A percentile compares a stretch with the other conserved stretches of the same genome.
Evolutionary conservation across 2,797 vertebrate species (phyloP).

Genomic region (Microctenopoma stevenorrisi): DNA sequence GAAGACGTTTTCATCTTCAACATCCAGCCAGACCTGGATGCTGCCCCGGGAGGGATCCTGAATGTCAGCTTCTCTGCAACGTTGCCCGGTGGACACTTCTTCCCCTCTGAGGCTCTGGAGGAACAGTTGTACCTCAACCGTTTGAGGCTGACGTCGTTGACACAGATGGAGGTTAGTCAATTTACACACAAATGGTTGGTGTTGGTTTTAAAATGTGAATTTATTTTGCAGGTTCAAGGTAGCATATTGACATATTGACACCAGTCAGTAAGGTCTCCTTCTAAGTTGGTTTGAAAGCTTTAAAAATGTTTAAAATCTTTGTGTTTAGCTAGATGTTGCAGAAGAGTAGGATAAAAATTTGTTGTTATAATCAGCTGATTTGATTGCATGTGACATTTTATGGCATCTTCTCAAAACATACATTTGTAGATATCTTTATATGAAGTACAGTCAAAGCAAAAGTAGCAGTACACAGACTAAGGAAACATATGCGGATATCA

Average conservation of each 20-base stretch:
- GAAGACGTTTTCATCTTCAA: conserved; percentile 98
- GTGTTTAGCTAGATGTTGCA: no score
- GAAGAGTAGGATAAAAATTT: no score
- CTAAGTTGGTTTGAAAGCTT: no score
- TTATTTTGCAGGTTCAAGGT: not conserved
- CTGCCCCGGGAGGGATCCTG: conserved; percentile 87
- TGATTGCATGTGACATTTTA: no score
- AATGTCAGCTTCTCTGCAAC: conserved; percentile 96
- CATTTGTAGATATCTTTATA: not conserved
- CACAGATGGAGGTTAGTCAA: conserved; percentile 89
- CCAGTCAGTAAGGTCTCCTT: no score
- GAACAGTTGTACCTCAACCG: conserved; percentile 98
- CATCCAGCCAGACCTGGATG: conserved; percentile 95
- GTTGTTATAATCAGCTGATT: no score
- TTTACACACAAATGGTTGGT: not conserved
- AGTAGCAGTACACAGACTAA: not conserved
- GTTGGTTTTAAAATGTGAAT: not conserved
- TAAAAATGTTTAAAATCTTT: no score
- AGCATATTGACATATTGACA: no score
- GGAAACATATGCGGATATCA: conserved; percentile 1
- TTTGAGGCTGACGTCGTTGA: conserved; percentile 89
- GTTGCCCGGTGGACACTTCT: conserved; percentile 89
- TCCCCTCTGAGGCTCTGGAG: conserved; percentile 96
- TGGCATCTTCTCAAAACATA: no score
- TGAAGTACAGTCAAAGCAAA: not conserved